phyloP scores from a whole-genome alignment of 2,888 invertebrate genomes.

The Camponotus fellah region DNA sequence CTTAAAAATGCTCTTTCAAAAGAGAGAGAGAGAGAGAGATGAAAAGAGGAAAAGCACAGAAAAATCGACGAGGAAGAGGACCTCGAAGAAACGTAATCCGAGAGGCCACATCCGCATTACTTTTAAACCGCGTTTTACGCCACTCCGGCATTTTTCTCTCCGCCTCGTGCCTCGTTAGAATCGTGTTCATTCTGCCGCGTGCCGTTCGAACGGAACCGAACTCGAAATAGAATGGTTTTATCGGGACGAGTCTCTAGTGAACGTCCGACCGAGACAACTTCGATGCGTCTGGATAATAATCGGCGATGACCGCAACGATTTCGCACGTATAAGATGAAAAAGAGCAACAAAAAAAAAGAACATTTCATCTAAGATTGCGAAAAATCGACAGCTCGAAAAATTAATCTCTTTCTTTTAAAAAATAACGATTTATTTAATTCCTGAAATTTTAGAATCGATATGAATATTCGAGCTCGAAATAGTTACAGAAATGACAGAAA shows the following conservation, averaged over 20 bases:
- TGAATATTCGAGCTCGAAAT: no score
- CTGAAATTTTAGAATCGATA: no score
- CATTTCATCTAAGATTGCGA: neutral
- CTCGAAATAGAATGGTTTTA: conserved; percentile 48
- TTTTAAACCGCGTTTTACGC: conserved; percentile 62
- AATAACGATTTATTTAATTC: neutral
- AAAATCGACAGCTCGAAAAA: neutral
- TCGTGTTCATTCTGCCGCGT: conserved; percentile 62
- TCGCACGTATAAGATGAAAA: neutral
- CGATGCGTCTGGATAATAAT: neutral
- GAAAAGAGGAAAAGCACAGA: conserved; percentile 58
- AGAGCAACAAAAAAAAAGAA: neutral
- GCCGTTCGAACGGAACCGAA: conserved; percentile 58
- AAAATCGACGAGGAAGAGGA: conserved; percentile 66
- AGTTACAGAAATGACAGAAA: no score
- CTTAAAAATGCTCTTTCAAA: conserved; percentile 26
- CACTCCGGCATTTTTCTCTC: conserved; percentile 27
- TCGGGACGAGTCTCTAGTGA: conserved; percentile 18
- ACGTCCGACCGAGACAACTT: neutral
- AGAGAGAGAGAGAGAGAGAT: conserved; percentile 56
- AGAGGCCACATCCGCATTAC: conserved; percentile 73
- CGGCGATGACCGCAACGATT: neutral
- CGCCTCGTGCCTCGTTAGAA: conserved; percentile 62
- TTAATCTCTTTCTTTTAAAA: neutral
- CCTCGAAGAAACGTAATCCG: conserved; percentile 71